These are phyloP conservation scores for Belgica antarctica DNA, from an alignment of 2,888 invertebrate genomes.

Conservation along the genomic window DNA sequence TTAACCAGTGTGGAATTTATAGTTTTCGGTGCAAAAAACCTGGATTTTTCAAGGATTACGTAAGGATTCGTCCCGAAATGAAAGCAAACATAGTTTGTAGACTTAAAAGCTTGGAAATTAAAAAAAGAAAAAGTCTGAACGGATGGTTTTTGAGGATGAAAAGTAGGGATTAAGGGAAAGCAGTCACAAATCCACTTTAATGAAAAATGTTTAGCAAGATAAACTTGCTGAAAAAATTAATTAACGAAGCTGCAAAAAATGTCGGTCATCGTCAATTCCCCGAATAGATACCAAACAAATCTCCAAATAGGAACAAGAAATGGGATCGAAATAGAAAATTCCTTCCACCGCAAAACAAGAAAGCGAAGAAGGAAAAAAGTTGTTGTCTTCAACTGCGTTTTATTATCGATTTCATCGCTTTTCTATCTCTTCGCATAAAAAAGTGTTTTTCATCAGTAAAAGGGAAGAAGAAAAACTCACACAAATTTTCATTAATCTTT, in stretches of 20 bases:
- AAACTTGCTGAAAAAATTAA: too few relatives aligned
- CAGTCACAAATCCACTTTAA: background rate
- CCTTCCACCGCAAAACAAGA: background rate
- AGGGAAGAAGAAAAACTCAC: constrained; percentile 4
- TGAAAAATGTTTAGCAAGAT: background rate
- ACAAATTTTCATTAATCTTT: background rate
- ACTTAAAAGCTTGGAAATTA: too few relatives aligned
- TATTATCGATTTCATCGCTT: constrained; percentile 26
- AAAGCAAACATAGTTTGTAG: background rate
- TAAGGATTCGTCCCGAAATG: background rate
- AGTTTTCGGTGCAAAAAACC: background rate
- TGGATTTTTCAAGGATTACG: background rate
- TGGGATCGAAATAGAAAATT: background rate
- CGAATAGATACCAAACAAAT: background rate
- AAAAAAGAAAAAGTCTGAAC: background rate
- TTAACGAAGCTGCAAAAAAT: background rate
- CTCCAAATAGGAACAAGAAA: background rate
- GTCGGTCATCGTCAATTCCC: constrained; percentile 2
- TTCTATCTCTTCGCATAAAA: background rate
- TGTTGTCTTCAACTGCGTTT: constrained; percentile 7
- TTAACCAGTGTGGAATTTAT: background rate
- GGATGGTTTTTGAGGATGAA: background rate
- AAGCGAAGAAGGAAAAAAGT: background rate
- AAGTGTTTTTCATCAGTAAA: background rate
- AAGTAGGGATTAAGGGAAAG: background rate